Evolutionary conservation across 1,140 invertebrate genomes (phyloP), one percentile per base, ranked within the genome.

Genomic region (Drosophila persimilis): DNA sequence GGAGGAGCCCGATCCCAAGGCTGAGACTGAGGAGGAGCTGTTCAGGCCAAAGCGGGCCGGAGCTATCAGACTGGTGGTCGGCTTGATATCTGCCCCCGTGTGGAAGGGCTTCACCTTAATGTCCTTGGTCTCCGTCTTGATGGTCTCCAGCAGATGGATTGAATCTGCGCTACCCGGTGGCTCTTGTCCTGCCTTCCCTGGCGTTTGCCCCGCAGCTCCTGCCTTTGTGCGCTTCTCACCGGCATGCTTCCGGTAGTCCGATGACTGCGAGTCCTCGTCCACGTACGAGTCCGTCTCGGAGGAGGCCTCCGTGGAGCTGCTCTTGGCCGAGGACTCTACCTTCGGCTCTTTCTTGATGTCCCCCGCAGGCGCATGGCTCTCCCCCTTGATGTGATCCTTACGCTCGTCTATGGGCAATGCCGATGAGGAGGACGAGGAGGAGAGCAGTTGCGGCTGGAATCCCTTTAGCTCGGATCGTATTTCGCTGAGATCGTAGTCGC

Each of bases 401-500:
- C 77, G 72, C 7, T 81, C 73, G n/a, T 67, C 62, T 15, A 11
- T 46, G 52, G 69, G 74, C 50, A 2, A 39, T 5, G 35, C 35
- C 35, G 35, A 13, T 11, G 35, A 39, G 35, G 35, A 39, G 11
- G 35, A 3, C 13, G 20, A 11, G 0, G 11, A 35, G 53, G 59
- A 9, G 4, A 84, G 31, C 2, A 77, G 24, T 24, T 84, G 72
- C 6, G 76, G 75, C 51, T 90, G 88, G 29, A 97, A 94, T 20
- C 96, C 96, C 91, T 97, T 97, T 0, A 97, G 88, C 90, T 97
- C 96, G 0, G 95, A 96, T 71, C 96, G 92, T 62, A 97, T 97
- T 92, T 97, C 95, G 91, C 95, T 96, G 1, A 97, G 92, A 92
- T 97, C 96, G 79, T 96, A 96, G 85, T 96, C 95, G 4, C 95